phyloP scores from a whole-genome alignment of 2,888 invertebrate species.

The Megaustenia siamemsis region DNA sequence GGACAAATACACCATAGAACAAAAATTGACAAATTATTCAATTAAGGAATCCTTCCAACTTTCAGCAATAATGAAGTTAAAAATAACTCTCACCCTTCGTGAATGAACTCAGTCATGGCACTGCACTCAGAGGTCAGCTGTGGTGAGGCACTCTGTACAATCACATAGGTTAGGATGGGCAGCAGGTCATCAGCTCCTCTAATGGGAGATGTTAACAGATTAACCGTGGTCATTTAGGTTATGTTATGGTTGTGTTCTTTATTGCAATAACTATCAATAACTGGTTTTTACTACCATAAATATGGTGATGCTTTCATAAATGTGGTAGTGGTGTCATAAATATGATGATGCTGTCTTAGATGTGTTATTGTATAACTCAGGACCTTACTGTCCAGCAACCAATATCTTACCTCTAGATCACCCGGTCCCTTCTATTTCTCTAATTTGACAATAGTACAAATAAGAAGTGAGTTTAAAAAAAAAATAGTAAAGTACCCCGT shows the following conservation, averaged over 20 bases:
- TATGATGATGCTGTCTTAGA: background rate
- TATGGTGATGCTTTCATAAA: background rate
- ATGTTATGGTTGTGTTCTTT: background rate
- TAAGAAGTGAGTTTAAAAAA: no score
- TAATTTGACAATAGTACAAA: no score
- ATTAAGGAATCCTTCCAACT: no score
- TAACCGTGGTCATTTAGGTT: no score
- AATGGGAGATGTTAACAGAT: constrained; percentile 37
- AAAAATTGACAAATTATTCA: no score
- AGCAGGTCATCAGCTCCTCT: constrained; percentile 79
- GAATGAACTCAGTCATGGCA: constrained; percentile 76
- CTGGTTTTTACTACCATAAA: background rate
- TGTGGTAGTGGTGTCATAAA: background rate
- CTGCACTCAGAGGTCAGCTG: constrained; percentile 75
- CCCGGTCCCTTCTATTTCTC: no score
- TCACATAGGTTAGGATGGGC: constrained; percentile 74
- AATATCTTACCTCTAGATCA: no score
- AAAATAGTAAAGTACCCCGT: no score
- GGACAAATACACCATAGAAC: no score
- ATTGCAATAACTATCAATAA: background rate
- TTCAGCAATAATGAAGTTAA: no score
- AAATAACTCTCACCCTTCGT: constrained; percentile 73
- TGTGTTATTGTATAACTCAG: no score
- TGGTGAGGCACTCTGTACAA: constrained; percentile 67
- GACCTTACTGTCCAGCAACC: no score